Evolutionary conservation across 2,113 vertebrate species (phyloP).

Genomic region (Oncorhynchus mykiss): DNA sequence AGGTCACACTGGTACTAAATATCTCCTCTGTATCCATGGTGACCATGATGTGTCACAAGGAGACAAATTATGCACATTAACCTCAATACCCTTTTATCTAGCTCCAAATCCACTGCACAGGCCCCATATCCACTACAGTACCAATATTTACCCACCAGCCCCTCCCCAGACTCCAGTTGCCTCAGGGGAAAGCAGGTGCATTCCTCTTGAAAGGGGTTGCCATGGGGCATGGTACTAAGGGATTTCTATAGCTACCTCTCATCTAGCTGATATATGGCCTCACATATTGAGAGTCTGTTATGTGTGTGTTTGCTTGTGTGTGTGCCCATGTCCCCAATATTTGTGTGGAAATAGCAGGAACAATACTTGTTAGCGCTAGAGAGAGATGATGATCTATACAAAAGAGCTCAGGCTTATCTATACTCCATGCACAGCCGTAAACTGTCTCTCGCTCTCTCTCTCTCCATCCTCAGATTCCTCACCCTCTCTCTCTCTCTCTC

Average conservation of each 20-base stretch:
- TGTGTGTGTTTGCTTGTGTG: not conserved
- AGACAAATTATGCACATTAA: constrained; percentile 40
- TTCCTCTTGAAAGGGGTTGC: not conserved
- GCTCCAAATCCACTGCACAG: not conserved
- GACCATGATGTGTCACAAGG: constrained; percentile 45
- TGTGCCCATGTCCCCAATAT: constrained; percentile 15
- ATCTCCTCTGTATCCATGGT: constrained; percentile 51
- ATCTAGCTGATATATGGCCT: not conserved
- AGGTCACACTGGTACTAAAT: not conserved
- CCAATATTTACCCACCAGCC: constrained; percentile 25
- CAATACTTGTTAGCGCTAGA: constrained; percentile 9
- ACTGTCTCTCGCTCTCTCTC: constrained; percentile 2
- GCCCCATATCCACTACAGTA: constrained; percentile 21
- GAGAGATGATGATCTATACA: constrained; percentile 26
- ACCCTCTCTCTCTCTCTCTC: not conserved
- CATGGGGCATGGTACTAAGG: not conserved
- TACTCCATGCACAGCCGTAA: constrained; percentile 3
- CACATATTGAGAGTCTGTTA: not conserved
- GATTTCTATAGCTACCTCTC: not conserved
- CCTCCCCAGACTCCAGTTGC: not conserved
- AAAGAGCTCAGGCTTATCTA: constrained; percentile 22
- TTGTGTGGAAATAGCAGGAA: not conserved
- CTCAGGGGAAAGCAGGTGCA: not conserved
- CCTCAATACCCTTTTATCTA: constrained; percentile 36
- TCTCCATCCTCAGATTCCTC: not conserved